These are phyloP conservation scores for Pitta sordida DNA, from an alignment of 2,113 vertebrate species.

Conservation along the genomic window DNA sequence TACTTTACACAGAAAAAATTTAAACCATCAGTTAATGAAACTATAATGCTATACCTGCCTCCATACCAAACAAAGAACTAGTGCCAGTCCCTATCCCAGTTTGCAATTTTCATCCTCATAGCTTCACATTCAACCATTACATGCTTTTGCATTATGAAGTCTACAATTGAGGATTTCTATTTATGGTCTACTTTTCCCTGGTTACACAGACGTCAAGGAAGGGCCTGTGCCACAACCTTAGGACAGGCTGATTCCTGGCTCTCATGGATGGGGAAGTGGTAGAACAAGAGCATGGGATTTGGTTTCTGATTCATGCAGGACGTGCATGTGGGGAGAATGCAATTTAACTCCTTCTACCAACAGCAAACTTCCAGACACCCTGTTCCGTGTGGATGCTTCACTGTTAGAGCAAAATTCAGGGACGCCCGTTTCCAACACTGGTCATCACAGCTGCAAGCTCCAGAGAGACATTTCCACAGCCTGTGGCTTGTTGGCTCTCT, in stretches of 20 bases:
- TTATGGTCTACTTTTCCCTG: background rate
- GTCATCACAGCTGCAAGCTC: background rate
- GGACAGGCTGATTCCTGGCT: background rate
- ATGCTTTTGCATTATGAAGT: background rate
- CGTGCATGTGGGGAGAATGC: background rate
- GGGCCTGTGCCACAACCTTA: background rate
- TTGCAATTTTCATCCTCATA: slow-evolving; percentile 11
- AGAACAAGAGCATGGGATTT: background rate
- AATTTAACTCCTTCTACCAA: background rate
- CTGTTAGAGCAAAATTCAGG: background rate
- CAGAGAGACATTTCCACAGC: background rate
- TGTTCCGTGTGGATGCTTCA: background rate
- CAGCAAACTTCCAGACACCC: background rate
- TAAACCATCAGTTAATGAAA: slow-evolving; percentile 32
- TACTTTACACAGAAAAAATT: slow-evolving; percentile 39
- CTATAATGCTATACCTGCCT: background rate
- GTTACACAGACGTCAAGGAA: background rate
- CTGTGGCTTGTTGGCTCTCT: background rate
- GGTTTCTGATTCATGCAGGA: background rate
- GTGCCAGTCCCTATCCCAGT: background rate
- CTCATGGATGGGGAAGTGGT: background rate
- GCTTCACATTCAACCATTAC: slow-evolving; percentile 9
- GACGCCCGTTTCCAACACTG: background rate
- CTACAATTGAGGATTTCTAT: background rate
- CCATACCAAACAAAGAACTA: slow-evolving; percentile 17